phyloP scores from a whole-genome alignment of 2,113 vertebrate genomes.

The Scophthalmus maximus region DNA sequence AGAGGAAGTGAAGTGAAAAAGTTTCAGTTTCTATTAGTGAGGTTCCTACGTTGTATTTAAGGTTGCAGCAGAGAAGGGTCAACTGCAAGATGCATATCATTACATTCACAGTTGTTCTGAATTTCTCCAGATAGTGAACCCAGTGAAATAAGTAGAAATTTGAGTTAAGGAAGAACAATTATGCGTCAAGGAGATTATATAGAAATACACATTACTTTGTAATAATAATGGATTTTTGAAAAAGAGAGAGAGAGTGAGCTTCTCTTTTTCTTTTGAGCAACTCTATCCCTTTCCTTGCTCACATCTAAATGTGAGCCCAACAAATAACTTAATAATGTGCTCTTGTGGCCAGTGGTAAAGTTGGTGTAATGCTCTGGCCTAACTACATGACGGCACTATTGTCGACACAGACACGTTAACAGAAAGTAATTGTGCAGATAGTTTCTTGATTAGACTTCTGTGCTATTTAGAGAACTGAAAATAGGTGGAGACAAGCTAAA shows the following conservation, averaged over 20 bases:
- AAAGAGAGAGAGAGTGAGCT: too few relatives aligned
- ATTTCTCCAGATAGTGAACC: neutral
- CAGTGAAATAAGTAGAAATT: neutral
- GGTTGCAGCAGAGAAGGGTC: slow-evolving; percentile 1
- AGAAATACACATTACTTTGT: too few relatives aligned
- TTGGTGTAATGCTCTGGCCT: neutral
- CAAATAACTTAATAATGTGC: neutral
- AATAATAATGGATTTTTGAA: too few relatives aligned
- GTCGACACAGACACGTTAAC: neutral
- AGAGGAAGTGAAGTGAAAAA: slow-evolving; percentile 70
- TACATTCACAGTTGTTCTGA: neutral
- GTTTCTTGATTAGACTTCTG: neutral
- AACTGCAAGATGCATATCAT: neutral
- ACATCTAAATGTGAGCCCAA: neutral
- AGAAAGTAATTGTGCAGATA: neutral
- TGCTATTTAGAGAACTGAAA: slow-evolving; percentile 45
- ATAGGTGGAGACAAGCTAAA: neutral
- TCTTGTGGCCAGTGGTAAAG: neutral
- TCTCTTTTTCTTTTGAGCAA: too few relatives aligned
- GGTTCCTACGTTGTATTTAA: slow-evolving; percentile 46
- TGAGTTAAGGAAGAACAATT: neutral
- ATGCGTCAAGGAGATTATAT: too few relatives aligned
- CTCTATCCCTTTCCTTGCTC: too few relatives aligned
- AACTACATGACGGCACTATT: slow-evolving; percentile 30
- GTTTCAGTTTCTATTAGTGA: slow-evolving; percentile 33